These are phyloP conservation scores for Sarcophaga subvicina DNA, from an alignment of 2,888 invertebrate genomes.

Conservation along the genomic window DNA sequence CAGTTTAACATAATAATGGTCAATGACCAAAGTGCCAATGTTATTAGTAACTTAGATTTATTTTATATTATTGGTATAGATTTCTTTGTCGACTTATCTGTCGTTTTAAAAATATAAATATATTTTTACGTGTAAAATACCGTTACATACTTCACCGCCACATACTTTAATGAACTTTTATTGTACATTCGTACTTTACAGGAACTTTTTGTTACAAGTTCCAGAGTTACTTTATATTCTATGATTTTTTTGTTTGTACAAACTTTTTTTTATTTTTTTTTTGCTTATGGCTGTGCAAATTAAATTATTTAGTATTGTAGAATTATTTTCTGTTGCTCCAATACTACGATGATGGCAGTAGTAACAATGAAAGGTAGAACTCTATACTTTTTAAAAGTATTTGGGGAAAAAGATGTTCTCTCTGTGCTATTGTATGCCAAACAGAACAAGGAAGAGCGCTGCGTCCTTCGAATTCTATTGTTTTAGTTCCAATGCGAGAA, in stretches of 20 bases:
- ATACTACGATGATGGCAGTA: not conserved
- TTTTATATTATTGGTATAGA: too few relatives aligned
- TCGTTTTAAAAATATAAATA: too few relatives aligned
- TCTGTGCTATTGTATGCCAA: not conserved
- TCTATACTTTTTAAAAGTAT: constrained; percentile 14
- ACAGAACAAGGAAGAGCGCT: not conserved
- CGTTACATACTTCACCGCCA: not conserved
- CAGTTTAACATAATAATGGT: too few relatives aligned
- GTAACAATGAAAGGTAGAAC: not conserved
- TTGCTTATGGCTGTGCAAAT: constrained; percentile 45
- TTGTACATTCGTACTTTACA: not conserved
- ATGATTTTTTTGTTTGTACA: constrained; percentile 8
- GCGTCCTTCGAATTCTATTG: constrained; percentile 44
- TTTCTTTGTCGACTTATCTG: too few relatives aligned
- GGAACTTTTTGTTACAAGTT: constrained; percentile 36
- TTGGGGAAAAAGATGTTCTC: constrained; percentile 8
- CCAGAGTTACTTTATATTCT: not conserved
- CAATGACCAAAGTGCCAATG: too few relatives aligned
- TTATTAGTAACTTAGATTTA: too few relatives aligned
- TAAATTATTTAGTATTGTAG: constrained; percentile 55
- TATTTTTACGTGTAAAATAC: constrained; percentile 10
- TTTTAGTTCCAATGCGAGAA: constrained; percentile 9
- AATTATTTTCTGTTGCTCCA: constrained; percentile 41
- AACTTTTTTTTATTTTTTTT: constrained; percentile 4
- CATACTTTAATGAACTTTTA: constrained; percentile 5